Percentiles rank a stretch among this genome's conserved stretches.
Conservation (phyloP, 64 coral and sea anemone species). For the Montipora sp. region DNA sequence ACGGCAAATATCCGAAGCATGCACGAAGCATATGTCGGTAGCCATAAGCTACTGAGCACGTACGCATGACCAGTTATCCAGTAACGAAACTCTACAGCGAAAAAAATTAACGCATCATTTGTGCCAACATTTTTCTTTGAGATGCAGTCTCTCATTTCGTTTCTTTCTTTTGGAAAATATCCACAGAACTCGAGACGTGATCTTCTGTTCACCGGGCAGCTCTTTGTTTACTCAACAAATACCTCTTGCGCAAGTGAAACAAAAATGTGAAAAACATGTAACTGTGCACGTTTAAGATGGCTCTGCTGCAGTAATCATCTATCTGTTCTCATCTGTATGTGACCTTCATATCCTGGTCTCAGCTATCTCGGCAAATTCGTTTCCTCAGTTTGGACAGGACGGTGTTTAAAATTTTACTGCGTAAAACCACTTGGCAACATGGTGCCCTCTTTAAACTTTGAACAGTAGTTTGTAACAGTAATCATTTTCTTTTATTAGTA, state of each 20-base stretch:
- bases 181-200: background rate
- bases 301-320: no score
- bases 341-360: no score
- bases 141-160: background rate
- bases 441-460: no score
- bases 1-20: background rate
- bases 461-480: no score
- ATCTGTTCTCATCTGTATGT: no score
- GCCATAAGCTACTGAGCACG: background rate
- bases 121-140: background rate
- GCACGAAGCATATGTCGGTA: background rate
- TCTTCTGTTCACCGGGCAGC: background rate
- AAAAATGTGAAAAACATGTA: background rate
- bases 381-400: background rate
- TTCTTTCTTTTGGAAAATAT: background rate
- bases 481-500: no score
- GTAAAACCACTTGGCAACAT: no score
- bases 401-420: background rate
- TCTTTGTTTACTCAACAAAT: slow-evolving; percentile 43
- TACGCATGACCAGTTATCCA: background rate
- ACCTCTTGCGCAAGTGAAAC: background rate
- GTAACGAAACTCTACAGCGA: background rate
- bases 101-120: background rate
- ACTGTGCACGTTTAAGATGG: background rate
- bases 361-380: no score